phyloP scores from a whole-genome alignment of 2,797 vertebrate species.

The Sarcoramphus papa region DNA sequence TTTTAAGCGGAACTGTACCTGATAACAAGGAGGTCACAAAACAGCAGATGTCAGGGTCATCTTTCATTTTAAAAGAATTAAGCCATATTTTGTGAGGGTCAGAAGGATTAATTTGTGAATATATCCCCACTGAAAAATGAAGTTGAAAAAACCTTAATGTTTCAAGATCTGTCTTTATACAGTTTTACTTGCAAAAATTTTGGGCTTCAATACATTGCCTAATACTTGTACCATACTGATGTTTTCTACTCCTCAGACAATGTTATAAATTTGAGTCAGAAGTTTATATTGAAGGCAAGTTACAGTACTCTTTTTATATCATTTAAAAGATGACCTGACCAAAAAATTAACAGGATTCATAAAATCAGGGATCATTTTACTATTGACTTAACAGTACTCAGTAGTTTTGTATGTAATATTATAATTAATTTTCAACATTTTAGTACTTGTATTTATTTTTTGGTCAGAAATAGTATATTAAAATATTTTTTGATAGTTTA shows the following conservation, averaged over 20 bases:
- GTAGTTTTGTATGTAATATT: constrained; percentile 83
- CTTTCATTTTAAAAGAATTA: constrained; percentile 74
- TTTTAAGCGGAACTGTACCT: constrained; percentile 54
- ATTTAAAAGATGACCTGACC: constrained; percentile 82
- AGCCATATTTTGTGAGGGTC: constrained; percentile 78
- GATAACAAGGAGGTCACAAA: constrained; percentile 54
- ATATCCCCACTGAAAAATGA: constrained; percentile 60
- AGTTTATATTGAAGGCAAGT: constrained; percentile 75
- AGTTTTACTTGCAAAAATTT: constrained; percentile 70
- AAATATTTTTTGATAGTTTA: constrained; percentile 84
- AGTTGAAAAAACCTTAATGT: constrained; percentile 41
- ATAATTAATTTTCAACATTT: constrained; percentile 81
- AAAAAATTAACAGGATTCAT: constrained; percentile 79
- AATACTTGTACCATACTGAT: constrained; percentile 69
- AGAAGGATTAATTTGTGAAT: constrained; percentile 70
- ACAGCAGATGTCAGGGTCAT: constrained; percentile 75
- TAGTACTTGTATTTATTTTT: constrained; percentile 82
- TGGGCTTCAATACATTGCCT: constrained; percentile 63
- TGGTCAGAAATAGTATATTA: constrained; percentile 82
- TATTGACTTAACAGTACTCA: constrained; percentile 81
- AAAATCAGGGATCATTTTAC: constrained; percentile 85
- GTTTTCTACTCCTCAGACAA: constrained; percentile 74
- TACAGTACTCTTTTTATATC: constrained; percentile 76
- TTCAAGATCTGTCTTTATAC: constrained; percentile 71
- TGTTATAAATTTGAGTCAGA: constrained; percentile 71